Evolutionary conservation across 2,113 vertebrate species (phyloP), one percentile per base, ranked within the genome.

Genomic region (Paracanthobrama guichenoti): DNA sequence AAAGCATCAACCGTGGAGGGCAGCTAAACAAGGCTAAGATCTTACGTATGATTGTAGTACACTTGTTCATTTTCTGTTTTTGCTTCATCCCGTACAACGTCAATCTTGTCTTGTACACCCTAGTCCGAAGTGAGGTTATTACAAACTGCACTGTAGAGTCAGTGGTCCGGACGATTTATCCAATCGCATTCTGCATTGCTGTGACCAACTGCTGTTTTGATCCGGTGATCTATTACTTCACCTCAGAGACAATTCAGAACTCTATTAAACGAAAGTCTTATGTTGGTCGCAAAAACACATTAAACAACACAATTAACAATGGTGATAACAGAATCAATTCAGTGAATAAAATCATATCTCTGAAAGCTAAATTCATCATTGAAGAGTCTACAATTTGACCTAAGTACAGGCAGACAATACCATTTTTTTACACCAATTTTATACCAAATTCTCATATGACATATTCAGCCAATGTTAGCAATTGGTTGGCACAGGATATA

Each of bases 131-230:
- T 11, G 91, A 95, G 85, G 90, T 88, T 1, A 93, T 95, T 86
- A 87, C 92, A 31, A 95, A 95, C 4, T 96, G 95, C 55, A 92
- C 92, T 2, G 91, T 93, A 74, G 92, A 92, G 48, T 81, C 90
- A 0, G 93, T 94, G 22, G 95, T 96, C 75, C 94, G 93, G 90
- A 94, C 91, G 20, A 94, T 96, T 93, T 96, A 96, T 71, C 96
- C 96, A 0, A 84, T 97, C 64, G 95, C 95, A 2, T 90, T 96
- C 13, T 96, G 96, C 90, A 95, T 97, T 0, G 94, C 96, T 0
- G 95, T 96, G 66, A 94, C 95, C 44, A 97, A 97, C 90, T 97
- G 96, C 69, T 97, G 96, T 39, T 96, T 96, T 87, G 96, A 97
- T 81, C 96, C 96, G 4, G 94, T 97, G 62, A 91, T 96, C 86